Evolutionary conservation across 2,888 invertebrate genomes (phyloP).

Genomic region (Rhabditoides inermis): DNA sequence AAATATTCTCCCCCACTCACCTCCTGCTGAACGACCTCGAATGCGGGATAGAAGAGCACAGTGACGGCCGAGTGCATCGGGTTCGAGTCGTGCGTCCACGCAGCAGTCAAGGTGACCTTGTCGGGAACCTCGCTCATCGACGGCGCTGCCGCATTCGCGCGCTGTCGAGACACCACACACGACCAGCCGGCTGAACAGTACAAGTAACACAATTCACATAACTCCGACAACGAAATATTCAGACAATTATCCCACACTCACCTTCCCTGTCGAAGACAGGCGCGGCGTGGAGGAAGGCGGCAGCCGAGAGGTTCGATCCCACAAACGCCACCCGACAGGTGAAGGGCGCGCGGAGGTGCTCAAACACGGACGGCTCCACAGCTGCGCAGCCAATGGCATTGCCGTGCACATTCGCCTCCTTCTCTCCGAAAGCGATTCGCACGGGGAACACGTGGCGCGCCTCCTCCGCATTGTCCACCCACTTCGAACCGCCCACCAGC

Average conservation of each 20-base stretch:
- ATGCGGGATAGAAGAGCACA: constrained; percentile 22
- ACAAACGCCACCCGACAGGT: constrained; percentile 13
- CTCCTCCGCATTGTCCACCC: constrained; percentile 3
- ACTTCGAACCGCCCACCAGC: neutral
- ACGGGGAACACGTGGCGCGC: constrained; percentile 5
- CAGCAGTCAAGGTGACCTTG: too few relatives aligned
- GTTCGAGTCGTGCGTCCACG: too few relatives aligned
- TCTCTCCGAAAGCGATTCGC: too few relatives aligned
- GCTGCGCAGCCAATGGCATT: constrained; percentile 16
- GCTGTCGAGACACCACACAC: too few relatives aligned
- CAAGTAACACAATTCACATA: too few relatives aligned
- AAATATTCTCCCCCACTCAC: too few relatives aligned
- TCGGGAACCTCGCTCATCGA: too few relatives aligned
- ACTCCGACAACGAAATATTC: too few relatives aligned
- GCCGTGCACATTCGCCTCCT: too few relatives aligned
- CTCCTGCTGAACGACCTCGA: constrained; percentile 17
- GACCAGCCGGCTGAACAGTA: too few relatives aligned
- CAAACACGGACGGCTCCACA: constrained; percentile 1
- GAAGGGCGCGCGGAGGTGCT: constrained; percentile 12
- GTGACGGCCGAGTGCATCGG: too few relatives aligned
- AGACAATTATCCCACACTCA: constrained; percentile 10
- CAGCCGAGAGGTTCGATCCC: constrained; percentile 8
- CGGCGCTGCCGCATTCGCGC: too few relatives aligned
- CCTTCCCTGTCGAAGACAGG: constrained; percentile 12
- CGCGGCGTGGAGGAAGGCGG: constrained; percentile 14